phyloP scores from a whole-genome alignment of 1,140 invertebrate species.

The Brachionus rubens region DNA sequence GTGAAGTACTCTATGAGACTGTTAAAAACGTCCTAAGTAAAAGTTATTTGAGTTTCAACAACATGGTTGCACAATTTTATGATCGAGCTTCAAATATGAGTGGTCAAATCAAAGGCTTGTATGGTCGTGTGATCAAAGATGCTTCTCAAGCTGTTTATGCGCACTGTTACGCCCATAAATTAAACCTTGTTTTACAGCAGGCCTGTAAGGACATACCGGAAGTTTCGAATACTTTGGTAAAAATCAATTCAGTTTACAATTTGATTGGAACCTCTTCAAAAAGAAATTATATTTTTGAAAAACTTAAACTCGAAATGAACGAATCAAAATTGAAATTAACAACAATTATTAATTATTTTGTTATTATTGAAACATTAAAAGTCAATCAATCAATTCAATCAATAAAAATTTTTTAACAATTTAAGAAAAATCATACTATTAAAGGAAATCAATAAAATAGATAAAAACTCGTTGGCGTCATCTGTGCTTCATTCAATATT shows the following conservation, averaged over 20 bases:
- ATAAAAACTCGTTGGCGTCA: background rate
- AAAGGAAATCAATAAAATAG: conserved; percentile 7
- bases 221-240: conserved; percentile 13
- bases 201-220: background rate
- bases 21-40: background rate
- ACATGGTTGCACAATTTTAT: conserved; percentile 29
- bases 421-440: background rate
- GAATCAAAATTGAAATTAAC: conserved; percentile 11
- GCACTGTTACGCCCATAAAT: conserved; percentile 13
- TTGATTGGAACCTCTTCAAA: conserved; percentile 30
- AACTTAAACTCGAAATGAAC: conserved; percentile 6
- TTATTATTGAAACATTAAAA: conserved; percentile 5
- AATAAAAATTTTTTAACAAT: background rate
- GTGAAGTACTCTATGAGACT: background rate
- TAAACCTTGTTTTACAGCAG: conserved; percentile 8
- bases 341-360: conserved; percentile 1
- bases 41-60: background rate
- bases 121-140: background rate
- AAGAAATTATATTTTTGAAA: conserved; percentile 33
- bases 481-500: background rate
- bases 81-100: conserved; percentile 7
- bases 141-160: background rate
- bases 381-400: background rate
- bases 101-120: background rate
- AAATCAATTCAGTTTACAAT: conserved; percentile 33